Base-by-base conservation (phyloP, 2,888 invertebrate species). In the Andrena fulva region DNA sequence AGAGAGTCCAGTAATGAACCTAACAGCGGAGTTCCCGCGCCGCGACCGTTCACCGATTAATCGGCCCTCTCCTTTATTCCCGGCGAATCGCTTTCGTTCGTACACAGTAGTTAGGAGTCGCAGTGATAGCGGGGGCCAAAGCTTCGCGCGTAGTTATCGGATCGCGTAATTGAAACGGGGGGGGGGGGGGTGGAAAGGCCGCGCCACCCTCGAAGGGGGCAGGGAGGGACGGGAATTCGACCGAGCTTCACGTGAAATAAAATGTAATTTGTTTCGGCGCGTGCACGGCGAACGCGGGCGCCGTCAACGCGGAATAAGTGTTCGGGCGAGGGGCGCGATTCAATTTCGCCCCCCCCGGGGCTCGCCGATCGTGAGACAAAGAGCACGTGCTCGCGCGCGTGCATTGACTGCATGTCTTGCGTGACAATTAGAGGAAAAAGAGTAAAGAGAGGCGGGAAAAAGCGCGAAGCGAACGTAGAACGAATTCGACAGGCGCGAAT, bases 371-470 rank as follows among this genome's bases (percentile, higher is more conserved):
- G 77, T 77, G 67, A 8, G 73, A 76, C 72, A 73, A 72, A 73
- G 71, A 60, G 33, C 82, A 77, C 50, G 69, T 79, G 72, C 52
- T 52, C n/a, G 24, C 16, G n/a, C 33, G 59, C 72, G 71, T 60
- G 66, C 50, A 74, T 54, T 16, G 70, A 60, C 42, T 16, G 74
- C 68, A 60, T 20, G 60, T 59, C 56, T 87, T 56, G 74, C 86
- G 79, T 81, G 77, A 86, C 87, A 82, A 85, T 85, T 82, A 77
- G 31, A 77, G 31, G 72, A 68, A 54, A n/a, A 70, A 66, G 69
- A 50, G 35, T 6, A 29, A 7, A 35, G 7, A 1, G 52, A 60
- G 63, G 54, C 52, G 29, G 12, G 29, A 16, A 59, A 27, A 12
- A 24, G 16, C 27, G 5, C 10, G 24, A 42, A 20, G 20, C 29